phyloP scores from a whole-genome alignment of 1,140 invertebrate species.

The Eufriesea mexicana region DNA sequence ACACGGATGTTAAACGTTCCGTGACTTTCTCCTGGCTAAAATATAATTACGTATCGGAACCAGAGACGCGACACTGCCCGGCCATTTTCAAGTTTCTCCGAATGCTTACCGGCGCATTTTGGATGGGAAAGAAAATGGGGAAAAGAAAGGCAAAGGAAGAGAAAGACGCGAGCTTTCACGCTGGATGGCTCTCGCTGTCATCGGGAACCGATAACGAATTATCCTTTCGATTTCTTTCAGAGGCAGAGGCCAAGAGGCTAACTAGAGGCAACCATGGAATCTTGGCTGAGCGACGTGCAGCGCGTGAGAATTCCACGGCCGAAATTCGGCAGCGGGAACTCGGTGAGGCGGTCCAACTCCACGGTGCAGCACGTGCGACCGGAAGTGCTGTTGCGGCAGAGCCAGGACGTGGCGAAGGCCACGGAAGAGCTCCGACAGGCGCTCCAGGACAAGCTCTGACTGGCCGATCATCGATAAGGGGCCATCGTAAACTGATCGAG shows the following conservation, averaged over 20 bases:
- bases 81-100: not conserved
- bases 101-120: not conserved
- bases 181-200: too few species aligned
- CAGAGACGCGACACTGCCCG: not conserved
- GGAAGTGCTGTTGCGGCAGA: conserved; percentile 74
- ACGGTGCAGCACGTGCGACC: conserved; percentile 74
- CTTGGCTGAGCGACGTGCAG: conserved; percentile 91
- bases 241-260: not conserved
- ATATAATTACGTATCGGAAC: not conserved
- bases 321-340: conserved; percentile 88
- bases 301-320: conserved; percentile 91
- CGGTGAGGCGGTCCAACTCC: conserved; percentile 78
- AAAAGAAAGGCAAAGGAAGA: too few species aligned
- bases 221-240: conserved; percentile 24
- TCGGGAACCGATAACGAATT: too few species aligned
- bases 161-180: too few species aligned
- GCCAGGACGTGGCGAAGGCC: conserved; percentile 86
- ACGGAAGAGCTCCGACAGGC: conserved; percentile 88
- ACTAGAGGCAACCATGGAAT: conserved; percentile 85
- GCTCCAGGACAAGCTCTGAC: conserved; percentile 89
- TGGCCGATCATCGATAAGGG: conserved; percentile 21
- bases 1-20: not conserved
- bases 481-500: conserved; percentile 39
- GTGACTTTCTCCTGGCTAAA: not conserved
- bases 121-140: too few species aligned